These are phyloP conservation scores for Heliconius hewitsoni DNA, from an alignment of 1,140 invertebrate species.

Conservation along the genomic window DNA sequence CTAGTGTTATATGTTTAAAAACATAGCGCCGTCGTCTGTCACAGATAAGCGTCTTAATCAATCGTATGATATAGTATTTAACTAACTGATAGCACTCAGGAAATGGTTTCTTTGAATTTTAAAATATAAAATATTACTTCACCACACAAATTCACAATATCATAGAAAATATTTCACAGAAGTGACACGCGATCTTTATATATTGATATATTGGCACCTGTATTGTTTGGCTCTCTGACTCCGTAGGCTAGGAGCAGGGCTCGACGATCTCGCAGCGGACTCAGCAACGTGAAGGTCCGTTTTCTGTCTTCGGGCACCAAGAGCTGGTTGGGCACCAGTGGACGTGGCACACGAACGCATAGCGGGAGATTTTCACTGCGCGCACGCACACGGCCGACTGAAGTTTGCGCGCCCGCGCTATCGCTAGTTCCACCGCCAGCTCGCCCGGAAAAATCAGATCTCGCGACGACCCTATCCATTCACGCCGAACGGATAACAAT, in stretches of 20 bases:
- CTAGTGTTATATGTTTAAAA: constrained; percentile 24
- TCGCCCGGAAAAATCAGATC: constrained; percentile 71
- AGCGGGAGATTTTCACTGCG: constrained; percentile 70
- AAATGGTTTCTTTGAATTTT: neutral
- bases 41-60: constrained; percentile 20
- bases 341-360: constrained; percentile 70
- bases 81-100: neutral
- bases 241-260: constrained; percentile 69
- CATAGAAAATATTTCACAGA: constrained; percentile 22
- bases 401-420: constrained; percentile 58
- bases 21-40: constrained; percentile 20
- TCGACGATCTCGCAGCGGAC: constrained; percentile 62
- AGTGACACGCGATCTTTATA: constrained; percentile 20
- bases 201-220: constrained; percentile 59
- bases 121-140: neutral
- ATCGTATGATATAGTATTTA: constrained; percentile 26
- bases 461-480: constrained; percentile 75
- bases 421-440: constrained; percentile 56
- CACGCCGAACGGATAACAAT: constrained; percentile 71
- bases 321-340: constrained; percentile 45
- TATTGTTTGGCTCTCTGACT: constrained; percentile 76
- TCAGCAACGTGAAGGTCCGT: constrained; percentile 77
- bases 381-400: constrained; percentile 72
- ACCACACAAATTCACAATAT: neutral
- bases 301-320: constrained; percentile 75